Evolutionary conservation across 2,888 invertebrate species (phyloP), one percentile per base, ranked within the genome.

Genomic region (Catocala nupta): DNA sequence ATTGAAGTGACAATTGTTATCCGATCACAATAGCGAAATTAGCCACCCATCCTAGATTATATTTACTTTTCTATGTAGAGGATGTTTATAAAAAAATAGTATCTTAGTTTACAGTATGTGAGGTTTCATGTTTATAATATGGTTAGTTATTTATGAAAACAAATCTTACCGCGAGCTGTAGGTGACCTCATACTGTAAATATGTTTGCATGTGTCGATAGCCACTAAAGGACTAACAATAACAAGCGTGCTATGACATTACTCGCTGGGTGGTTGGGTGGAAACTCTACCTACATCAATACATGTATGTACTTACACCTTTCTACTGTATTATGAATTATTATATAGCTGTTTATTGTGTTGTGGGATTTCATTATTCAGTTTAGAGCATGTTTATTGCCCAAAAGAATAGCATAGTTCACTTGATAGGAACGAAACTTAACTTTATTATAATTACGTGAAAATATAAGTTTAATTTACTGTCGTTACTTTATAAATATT

Each of bases 161-260:
- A 90, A 81, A 85, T 85, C 84, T 86, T 59, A 49, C 81, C 61
- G 60, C 64, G 70, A 65, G 47, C 61, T 65, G 55, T 63, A 59
- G 84, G 81, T 92, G 91, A 92, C 88, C 88, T 91, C 91, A 91
- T 85, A 75, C 11, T 82, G 82, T 86, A 85, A 88, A 88, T 86
- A 87, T 89, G 86, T 87, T 89, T 86, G 81, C 80, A 63, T 50
- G 47, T 43, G 59, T 65, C 68, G 68, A 66, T 76, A 77, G 77
- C 64, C 73, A 11, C 52, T 55, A 62, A 57, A 57, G 49, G 70
- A 80, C 77, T 81, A 77, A 75, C 76, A 78, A 77, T 76, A 76
- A 76, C 76, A 76, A 63, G 59, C 52, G 51, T 42, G 55, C 64
- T 76, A 59, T 56, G 55, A 48, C 51, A 25, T 3, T 5, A 11